Evolutionary conservation across 1,140 invertebrate genomes (phyloP).

Genomic region (Drosophila setifemur): DNA sequence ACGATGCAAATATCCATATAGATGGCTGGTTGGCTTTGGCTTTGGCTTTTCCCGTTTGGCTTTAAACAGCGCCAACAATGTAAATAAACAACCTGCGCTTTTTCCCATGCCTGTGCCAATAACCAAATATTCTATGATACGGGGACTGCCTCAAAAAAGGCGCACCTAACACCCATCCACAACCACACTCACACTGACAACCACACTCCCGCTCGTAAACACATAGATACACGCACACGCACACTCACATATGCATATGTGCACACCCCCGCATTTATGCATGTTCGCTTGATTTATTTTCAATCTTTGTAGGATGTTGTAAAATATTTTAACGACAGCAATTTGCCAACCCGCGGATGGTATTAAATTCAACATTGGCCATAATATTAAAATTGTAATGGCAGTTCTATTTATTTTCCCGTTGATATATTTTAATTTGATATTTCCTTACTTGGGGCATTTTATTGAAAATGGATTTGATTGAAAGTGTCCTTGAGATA

Average conservation of each 20-base stretch:
- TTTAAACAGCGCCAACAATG: slow-evolving; percentile 44
- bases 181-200: slow-evolving; percentile 10
- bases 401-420: slow-evolving; percentile 33
- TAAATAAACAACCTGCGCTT: slow-evolving; percentile 48
- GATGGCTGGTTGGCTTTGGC: neutral
- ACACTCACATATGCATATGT: too few species aligned
- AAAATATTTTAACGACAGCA: slow-evolving; percentile 46
- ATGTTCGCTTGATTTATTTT: slow-evolving; percentile 41
- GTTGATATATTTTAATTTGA: slow-evolving; percentile 16
- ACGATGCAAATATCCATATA: neutral
- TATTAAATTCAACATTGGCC: slow-evolving; percentile 25
- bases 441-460: neutral
- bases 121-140: slow-evolving; percentile 27
- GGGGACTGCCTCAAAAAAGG: slow-evolving; percentile 26
- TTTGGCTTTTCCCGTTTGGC: slow-evolving; percentile 18
- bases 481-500: neutral
- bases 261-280: neutral
- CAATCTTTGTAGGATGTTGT: slow-evolving; percentile 52
- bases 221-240: neutral
- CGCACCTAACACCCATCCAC: slow-evolving; percentile 1
- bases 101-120: slow-evolving; percentile 46
- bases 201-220: slow-evolving; percentile 8
- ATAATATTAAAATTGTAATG: slow-evolving; percentile 33
- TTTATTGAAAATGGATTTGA: slow-evolving; percentile 31
- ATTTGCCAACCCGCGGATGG: slow-evolving; percentile 28